Evolutionary conservation across 2,113 vertebrate genomes (phyloP).

Genomic region (Ahaetulla prasina): DNA sequence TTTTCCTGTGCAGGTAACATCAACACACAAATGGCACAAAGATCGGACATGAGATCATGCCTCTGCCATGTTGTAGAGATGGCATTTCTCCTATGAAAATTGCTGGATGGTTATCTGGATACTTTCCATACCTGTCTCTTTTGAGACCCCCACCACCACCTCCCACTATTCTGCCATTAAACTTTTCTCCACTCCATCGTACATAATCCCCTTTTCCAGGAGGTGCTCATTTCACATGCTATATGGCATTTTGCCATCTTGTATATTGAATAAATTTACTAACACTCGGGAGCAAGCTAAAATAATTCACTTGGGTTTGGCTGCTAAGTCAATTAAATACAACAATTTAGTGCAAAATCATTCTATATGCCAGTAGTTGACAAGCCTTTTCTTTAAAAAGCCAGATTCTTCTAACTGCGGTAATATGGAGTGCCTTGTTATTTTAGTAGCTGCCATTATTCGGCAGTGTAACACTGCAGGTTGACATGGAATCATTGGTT

Average conservation of each 20-base stretch:
- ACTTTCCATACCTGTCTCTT: background rate
- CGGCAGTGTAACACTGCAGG: slow-evolving; percentile 35
- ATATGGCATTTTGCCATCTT: background rate
- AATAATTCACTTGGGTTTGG: background rate
- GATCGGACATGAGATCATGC: background rate
- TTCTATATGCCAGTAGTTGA: background rate
- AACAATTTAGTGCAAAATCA: background rate
- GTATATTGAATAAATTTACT: background rate
- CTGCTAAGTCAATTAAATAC: background rate
- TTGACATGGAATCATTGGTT: background rate
- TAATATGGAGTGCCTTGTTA: background rate
- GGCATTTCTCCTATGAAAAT: background rate
- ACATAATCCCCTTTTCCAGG: background rate
- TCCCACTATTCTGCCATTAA: background rate
- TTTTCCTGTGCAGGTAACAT: background rate
- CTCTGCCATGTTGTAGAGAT: background rate
- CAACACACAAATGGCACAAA: background rate
- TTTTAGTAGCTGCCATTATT: slow-evolving; percentile 42
- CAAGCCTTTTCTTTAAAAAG: background rate
- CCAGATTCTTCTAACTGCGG: background rate
- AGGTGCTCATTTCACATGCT: background rate
- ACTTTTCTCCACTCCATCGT: background rate
- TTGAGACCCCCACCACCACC: background rate
- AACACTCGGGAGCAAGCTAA: background rate
- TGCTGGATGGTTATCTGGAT: background rate